phyloP scores from a whole-genome alignment of 2,113 vertebrate genomes.

The Lamprologus sp. region DNA sequence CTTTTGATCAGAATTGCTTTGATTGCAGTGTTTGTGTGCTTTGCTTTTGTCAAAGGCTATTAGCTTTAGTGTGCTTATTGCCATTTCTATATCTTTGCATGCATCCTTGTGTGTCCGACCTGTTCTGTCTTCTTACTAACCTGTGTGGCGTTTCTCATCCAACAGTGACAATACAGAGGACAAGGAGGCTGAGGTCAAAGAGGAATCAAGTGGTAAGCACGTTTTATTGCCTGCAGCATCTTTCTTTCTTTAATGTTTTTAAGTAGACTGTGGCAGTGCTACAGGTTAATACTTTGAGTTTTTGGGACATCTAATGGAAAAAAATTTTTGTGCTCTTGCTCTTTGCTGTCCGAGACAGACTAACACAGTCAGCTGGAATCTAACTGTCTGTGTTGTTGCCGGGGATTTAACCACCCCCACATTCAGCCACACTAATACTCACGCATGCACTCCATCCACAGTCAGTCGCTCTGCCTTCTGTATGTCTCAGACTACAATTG shows the following conservation, averaged over 20 bases:
- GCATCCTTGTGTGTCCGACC: not conserved
- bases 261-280: not conserved
- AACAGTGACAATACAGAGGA: slow-evolving; percentile 88
- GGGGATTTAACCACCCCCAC: slow-evolving; percentile 55
- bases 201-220: slow-evolving; percentile 76
- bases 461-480: not conserved
- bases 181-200: slow-evolving; percentile 81
- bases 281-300: not conserved
- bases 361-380: no score
- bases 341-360: not conserved
- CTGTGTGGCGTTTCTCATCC: slow-evolving; percentile 39
- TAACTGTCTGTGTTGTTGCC: not conserved
- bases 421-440: slow-evolving; percentile 45
- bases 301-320: not conserved
- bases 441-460: slow-evolving; percentile 36
- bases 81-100: not conserved
- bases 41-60: not conserved
- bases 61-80: not conserved
- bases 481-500: not conserved
- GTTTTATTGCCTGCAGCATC: not conserved
- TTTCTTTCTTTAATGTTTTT: not conserved
- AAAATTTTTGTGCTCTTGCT: not conserved
- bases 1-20: not conserved
- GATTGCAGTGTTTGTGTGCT: not conserved
- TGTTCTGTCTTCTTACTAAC: not conserved